These are phyloP conservation scores for Peromyscus maniculatus DNA, from an alignment of 2,113 vertebrate species.

Conservation along the genomic window DNA sequence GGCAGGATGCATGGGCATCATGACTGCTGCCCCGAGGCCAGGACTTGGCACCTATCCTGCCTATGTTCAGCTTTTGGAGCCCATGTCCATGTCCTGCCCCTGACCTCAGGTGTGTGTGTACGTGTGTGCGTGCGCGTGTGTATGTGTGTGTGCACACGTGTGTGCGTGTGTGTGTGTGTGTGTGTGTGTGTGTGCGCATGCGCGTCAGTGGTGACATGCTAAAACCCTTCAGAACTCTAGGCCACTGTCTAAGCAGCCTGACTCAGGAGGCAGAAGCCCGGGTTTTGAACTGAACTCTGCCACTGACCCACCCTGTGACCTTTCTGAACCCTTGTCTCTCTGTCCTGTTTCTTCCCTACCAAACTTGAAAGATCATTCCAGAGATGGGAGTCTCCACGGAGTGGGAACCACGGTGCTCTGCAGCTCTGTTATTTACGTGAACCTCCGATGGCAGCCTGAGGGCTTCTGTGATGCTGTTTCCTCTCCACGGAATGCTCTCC, in stretches of 20 bases:
- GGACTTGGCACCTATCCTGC: background rate
- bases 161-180: background rate
- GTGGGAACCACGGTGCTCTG: background rate
- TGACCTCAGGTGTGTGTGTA: background rate
- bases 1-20: background rate
- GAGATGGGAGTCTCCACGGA: background rate
- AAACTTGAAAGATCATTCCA: background rate
- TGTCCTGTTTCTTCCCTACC: background rate
- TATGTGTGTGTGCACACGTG: too few species aligned
- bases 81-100: background rate
- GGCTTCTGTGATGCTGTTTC: background rate
- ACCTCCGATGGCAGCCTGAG: background rate
- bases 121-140: background rate
- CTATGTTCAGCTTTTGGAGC: background rate
- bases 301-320: background rate
- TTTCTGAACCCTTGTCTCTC: constrained; percentile 26
- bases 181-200: background rate
- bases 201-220: background rate
- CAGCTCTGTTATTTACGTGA: background rate
- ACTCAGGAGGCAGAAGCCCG: background rate
- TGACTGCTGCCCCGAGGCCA: too few species aligned
- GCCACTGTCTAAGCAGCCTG: background rate
- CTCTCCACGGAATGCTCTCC: background rate
- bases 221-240: background rate
- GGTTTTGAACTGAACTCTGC: background rate